phyloP scores from a whole-genome alignment of 2,113 vertebrate species.

The Eretmochelys imbricata region DNA sequence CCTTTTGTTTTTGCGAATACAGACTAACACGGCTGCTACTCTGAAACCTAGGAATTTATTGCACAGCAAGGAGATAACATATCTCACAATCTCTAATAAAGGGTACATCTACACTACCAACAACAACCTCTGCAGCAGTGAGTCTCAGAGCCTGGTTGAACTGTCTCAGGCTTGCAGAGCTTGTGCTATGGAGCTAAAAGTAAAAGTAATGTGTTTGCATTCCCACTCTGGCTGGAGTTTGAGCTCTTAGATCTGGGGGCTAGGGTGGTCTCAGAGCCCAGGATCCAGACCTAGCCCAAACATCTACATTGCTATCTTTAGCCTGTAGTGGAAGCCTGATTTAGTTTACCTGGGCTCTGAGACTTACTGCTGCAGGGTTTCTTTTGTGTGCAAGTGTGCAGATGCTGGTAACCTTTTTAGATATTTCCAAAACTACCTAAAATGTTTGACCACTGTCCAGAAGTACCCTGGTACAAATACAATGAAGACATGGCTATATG shows the following conservation, averaged over 20 bases:
- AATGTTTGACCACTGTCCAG: slow-evolving; percentile 13
- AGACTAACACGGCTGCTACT: too few species aligned
- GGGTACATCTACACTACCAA: not conserved
- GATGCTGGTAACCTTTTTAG: not conserved
- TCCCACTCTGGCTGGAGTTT: not conserved
- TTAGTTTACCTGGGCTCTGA: not conserved
- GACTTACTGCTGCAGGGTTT: not conserved
- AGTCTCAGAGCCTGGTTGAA: not conserved
- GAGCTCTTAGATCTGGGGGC: not conserved
- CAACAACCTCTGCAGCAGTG: too few species aligned
- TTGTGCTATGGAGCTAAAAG: not conserved
- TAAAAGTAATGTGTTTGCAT: not conserved
- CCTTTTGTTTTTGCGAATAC: too few species aligned
- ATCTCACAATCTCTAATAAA: not conserved
- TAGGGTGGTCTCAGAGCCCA: too few species aligned
- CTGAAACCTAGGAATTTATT: not conserved
- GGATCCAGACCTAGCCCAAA: too few species aligned
- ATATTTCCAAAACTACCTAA: slow-evolving; percentile 16
- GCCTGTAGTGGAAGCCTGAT: not conserved
- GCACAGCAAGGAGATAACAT: not conserved
- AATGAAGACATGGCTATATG: not conserved
- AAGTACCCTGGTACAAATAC: not conserved
- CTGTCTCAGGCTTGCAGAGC: not conserved
- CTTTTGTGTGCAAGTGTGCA: not conserved
- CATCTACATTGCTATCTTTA: not conserved